Evolutionary conservation across 2,888 invertebrate species (phyloP).

Genomic region (Rosalia funebris): DNA sequence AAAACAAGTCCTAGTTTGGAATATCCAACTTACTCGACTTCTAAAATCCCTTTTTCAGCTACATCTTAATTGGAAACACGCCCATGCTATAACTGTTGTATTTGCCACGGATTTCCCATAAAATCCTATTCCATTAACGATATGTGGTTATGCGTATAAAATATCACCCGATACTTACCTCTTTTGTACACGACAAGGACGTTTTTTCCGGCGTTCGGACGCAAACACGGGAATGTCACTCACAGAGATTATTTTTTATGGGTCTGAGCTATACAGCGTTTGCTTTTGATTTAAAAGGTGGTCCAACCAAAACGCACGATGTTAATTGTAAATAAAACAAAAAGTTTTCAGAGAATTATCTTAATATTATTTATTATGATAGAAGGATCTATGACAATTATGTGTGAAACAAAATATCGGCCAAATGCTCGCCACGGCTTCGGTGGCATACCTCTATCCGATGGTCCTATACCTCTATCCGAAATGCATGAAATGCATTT

Average conservation of each 20-base stretch:
- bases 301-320: no score
- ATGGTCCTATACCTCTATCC: no score
- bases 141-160: neutral
- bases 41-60: conserved; percentile 1
- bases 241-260: neutral
- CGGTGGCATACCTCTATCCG: no score
- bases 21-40: neutral
- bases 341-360: no score
- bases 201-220: neutral
- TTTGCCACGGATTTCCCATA: neutral
- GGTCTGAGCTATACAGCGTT: no score
- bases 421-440: no score
- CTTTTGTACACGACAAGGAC: neutral
- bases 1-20: neutral
- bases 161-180: neutral
- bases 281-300: no score
- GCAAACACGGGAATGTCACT: neutral
- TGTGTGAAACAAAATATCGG: no score
- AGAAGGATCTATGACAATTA: no score
- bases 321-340: no score
- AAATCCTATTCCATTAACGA: neutral
- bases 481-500: no score
- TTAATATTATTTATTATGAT: no score
- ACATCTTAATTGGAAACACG: conserved; percentile 3
- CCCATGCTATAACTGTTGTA: conserved; percentile 8